Evolutionary conservation across 2,888 invertebrate genomes (phyloP), one percentile per base, ranked within the genome.

Genomic region (Tipula confusa): DNA sequence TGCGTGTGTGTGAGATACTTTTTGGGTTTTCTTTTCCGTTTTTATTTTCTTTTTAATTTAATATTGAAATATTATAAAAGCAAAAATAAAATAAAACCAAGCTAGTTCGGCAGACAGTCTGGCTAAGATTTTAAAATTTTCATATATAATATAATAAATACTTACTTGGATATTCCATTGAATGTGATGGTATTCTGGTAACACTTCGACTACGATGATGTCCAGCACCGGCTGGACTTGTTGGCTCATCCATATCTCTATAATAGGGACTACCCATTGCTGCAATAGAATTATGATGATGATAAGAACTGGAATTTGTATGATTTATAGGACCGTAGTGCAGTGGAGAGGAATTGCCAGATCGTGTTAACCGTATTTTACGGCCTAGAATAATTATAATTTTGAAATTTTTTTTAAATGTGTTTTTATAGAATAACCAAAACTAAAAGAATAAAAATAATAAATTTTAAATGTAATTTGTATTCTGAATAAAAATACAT

Each of bases 151-250:
- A 79, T 24, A 80, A 80, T 79, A 84, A 88, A 87, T 83, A 88
- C 87, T 89, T 88, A 92, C 92, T 87, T 91, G 91, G 88, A 91
- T 92, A 88, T 90, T 90, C 91, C 91, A 92, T 92, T 86, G 92
- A 91, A 85, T 90, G 90, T 87, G 90, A 89, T 87, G 93, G 92
- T 87, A 93, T 95, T 88, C 95, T 91, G 87, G 94, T 95, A 87
- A 95, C 95, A 88, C 95, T 95, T 87, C 96, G 93, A 87, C 94
- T 94, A 87, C 96, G 93, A 93, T 92, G 91, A 88, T 94, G 94
- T 88, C 96, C 95, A 89, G 95, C 93, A 91, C 95, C 93, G 90
- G 95, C 94, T 89, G 96, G 96, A 91, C 95, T 95, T 88, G 93
- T 94, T 87, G 95, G 93, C 90, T 96, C 95, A 90, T 96, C 96